Conservation (phyloP, 2,797 vertebrate genomes). For the Botia almorhae region DNA sequence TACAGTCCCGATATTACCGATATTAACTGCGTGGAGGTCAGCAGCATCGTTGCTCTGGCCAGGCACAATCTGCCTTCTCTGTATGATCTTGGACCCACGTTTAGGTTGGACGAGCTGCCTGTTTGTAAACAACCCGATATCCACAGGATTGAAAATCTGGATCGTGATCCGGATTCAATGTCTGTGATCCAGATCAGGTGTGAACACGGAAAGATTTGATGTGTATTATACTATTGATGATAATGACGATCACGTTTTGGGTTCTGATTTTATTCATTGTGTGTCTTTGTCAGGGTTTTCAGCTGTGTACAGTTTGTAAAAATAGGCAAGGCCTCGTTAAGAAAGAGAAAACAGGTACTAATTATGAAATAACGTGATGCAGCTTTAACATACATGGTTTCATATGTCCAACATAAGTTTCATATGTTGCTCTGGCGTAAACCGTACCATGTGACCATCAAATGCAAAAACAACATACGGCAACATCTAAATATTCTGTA, state of each 20-base stretch:
- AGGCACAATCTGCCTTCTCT: conserved; percentile 19
- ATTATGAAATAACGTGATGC: conserved; percentile 70
- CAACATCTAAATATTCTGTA: conserved; percentile 79
- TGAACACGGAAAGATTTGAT: conserved; percentile 67
- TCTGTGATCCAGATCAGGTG: conserved; percentile 46
- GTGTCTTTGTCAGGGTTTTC: conserved; percentile 83
- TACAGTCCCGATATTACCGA: conserved; percentile 55
- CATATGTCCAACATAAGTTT: conserved; percentile 36
- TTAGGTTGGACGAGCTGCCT: conserved; percentile 31
- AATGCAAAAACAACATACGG: conserved; percentile 75
- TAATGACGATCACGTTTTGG: conserved; percentile 70
- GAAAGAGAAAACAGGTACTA: conserved; percentile 78
- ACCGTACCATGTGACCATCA: conserved; percentile 70
- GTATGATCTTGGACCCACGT: conserved; percentile 17
- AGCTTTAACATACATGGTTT: conserved; percentile 64
- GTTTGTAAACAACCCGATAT: conserved; percentile 39
- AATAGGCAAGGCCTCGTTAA: conserved; percentile 68
- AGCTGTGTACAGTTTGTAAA: conserved; percentile 80
- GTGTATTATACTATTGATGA: conserved; percentile 63
- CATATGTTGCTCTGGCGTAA: conserved; percentile 60
- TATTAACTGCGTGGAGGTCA: conserved; percentile 46
- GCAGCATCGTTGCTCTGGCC: conserved; percentile 34
- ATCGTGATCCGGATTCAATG: conserved; percentile 42
- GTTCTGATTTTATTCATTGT: conserved; percentile 81
- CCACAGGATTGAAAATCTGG: conserved; percentile 54